A percentile compares a stretch with the other conserved stretches of the same genome.
These are phyloP conservation scores for Coracias cyanogaster DNA, from an alignment of 2,797 vertebrate species.

Conservation along the genomic window DNA sequence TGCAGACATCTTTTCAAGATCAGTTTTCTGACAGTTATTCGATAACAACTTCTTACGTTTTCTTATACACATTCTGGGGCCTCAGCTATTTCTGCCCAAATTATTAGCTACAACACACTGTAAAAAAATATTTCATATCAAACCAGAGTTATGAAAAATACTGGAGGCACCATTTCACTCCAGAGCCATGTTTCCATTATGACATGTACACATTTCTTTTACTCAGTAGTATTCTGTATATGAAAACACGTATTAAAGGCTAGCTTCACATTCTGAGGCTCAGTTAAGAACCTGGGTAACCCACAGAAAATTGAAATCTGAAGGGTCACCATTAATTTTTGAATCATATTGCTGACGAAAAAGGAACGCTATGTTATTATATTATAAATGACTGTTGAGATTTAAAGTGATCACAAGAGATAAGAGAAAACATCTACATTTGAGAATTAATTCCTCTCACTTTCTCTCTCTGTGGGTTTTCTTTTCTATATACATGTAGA, in stretches of 20 bases:
- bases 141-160: background rate
- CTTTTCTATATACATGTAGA: background rate
- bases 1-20: background rate
- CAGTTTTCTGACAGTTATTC: background rate
- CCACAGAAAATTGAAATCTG: background rate
- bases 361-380: constrained; percentile 5
- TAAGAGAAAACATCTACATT: background rate
- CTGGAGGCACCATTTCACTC: background rate
- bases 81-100: background rate
- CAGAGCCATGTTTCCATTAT: background rate
- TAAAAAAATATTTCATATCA: background rate
- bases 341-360: background rate
- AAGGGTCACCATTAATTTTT: constrained; percentile 17
- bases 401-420: constrained; percentile 46
- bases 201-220: background rate
- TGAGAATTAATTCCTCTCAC: background rate
- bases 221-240: background rate
- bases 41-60: background rate
- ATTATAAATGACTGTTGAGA: constrained; percentile 43
- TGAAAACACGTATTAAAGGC: background rate
- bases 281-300: background rate
- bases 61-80: background rate
- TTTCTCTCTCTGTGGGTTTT: constrained; percentile 31
- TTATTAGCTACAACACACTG: background rate
- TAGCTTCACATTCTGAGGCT: background rate